Base-by-base conservation (phyloP, 2,113 vertebrate species). In the Hiodon tergisus region DNA sequence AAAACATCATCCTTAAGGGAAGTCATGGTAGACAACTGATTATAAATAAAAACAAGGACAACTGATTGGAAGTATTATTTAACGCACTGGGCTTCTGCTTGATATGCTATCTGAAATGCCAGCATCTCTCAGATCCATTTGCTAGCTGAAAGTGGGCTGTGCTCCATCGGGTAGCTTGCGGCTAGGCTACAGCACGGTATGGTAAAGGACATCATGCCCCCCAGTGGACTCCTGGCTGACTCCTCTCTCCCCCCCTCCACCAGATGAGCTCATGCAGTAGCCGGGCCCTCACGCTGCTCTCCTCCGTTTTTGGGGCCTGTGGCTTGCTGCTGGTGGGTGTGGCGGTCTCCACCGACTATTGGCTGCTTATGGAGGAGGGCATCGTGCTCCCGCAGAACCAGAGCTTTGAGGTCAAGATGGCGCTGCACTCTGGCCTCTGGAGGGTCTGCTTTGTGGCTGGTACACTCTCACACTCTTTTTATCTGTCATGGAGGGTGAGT, bases 291-390 rank as follows among this genome's bases (percentile, higher is more conserved):
- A 96, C 94, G 76, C 90, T 96, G 83, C 91, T 96, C 71, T 95
- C 94, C 65, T 95, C 94, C 0, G 89, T 94, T 65, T 95, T 95
- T 0, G 94, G 94, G 1, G 95, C 93, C 0, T 94, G 94, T 0
- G 94, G 94, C 4, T 77, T 96, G 81, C 87, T 95, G 50, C 81
- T 95, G 50, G 94, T 96, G 75, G 94, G 95, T 8, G 90, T 95
- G 5, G 95, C 95, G 0, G 95, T 96, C 74, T 95, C 94, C 51
- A 96, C 94, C 0, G 95, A 96, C 85, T 95, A 95, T 87, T 96
- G 95, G 95, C 90, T 96, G 58, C 90, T 95, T 85, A 93, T 95
- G 93, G 94, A 96, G 81, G 95, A 96, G 78, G 94, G 94, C 0
- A 92, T 94, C 2, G 86, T 95, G 62, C 85, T 94, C 78, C 95